A percentile compares a stretch with the other conserved stretches of the same genome.
Conservation (phyloP, 2,797 vertebrate species). For the Gambusia yucatana region DNA sequence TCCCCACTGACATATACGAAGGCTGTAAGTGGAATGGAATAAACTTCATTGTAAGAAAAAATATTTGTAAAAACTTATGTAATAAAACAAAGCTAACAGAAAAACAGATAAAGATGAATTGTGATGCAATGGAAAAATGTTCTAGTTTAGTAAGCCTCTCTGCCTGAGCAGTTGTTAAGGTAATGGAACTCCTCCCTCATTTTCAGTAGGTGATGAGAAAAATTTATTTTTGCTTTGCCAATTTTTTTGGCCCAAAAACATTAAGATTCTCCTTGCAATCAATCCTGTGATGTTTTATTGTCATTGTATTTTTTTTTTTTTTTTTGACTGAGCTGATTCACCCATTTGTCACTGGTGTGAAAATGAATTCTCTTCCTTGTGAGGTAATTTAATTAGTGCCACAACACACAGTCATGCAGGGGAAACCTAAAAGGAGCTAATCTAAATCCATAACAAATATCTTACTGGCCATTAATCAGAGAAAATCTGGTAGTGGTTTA, state of each 20-base stretch:
- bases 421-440: neutral
- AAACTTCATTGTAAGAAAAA: neutral
- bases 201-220: neutral
- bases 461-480: neutral
- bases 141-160: neutral
- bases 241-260: neutral
- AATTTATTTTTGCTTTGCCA: neutral
- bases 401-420: neutral
- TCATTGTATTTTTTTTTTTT: neutral
- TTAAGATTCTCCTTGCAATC: neutral
- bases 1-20: constrained; percentile 97
- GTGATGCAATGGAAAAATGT: neutral
- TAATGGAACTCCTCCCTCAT: neutral
- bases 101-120: neutral
- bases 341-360: neutral
- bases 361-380: neutral
- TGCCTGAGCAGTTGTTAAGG: neutral
- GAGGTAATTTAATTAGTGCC: neutral
- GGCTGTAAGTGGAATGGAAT: constrained; percentile 89
- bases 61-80: neutral
- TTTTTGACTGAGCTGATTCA: neutral
- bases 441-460: neutral
- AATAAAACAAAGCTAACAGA: neutral
- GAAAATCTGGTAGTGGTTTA: neutral
- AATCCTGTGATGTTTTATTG: neutral